Evolutionary conservation across 2,888 invertebrate species (phyloP).

Genomic region (Drosophila putrida): DNA sequence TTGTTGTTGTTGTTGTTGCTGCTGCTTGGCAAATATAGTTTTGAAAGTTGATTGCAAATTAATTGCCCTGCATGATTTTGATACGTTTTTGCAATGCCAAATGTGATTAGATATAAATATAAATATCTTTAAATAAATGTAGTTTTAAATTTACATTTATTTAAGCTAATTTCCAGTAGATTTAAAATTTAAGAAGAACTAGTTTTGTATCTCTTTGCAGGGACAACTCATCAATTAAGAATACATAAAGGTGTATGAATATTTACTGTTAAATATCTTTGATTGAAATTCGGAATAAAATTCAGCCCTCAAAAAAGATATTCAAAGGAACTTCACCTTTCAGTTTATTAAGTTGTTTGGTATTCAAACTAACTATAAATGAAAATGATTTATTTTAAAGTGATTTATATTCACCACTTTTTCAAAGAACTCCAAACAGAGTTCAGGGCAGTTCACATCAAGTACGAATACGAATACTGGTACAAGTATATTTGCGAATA

Average conservation of each 20-base stretch:
- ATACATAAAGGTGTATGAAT: too few species aligned
- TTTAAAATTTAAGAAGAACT: too few species aligned
- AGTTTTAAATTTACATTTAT: not conserved
- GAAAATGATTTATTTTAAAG: not conserved
- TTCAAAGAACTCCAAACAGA: slow-evolving; percentile 13
- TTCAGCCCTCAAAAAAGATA: too few species aligned
- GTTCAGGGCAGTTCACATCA: slow-evolving; percentile 56
- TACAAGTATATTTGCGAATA: slow-evolving; percentile 3
- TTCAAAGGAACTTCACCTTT: too few species aligned
- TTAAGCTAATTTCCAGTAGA: too few species aligned
- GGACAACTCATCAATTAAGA: too few species aligned
- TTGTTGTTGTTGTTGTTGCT: slow-evolving; percentile 40
- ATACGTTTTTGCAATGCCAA: slow-evolving; percentile 46
- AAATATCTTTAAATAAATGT: not conserved
- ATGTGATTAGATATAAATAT: slow-evolving; percentile 6
- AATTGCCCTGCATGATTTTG: slow-evolving; percentile 59
- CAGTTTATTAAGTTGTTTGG: too few species aligned
- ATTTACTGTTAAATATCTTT: too few species aligned
- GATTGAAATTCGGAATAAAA: too few species aligned
- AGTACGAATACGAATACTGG: not conserved
- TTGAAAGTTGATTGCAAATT: slow-evolving; percentile 82
- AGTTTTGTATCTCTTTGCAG: too few species aligned
- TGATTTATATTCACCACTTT: not conserved
- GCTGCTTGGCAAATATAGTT: slow-evolving; percentile 52
- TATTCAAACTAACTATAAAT: too few species aligned